Base-by-base conservation (phyloP, 1,140 invertebrate species). In the Vollenhovia emeryi region DNA sequence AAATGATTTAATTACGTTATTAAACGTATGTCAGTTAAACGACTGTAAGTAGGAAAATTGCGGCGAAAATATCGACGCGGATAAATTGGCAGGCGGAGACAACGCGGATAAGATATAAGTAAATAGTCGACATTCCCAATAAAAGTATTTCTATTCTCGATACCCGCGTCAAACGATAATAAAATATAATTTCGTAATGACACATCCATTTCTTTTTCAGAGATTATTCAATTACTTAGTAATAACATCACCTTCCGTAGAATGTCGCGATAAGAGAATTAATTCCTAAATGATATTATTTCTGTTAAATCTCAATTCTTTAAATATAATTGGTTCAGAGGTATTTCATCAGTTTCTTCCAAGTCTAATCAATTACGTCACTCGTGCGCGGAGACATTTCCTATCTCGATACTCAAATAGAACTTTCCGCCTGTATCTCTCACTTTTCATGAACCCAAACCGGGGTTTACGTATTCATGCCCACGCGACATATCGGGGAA, bases 381-480 rank as follows among this genome's bases (percentile, higher is more conserved):
- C 45, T 62, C 66, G 55, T 24, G 3, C 27, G 78, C 5, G 21
- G 13, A 43, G 68, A 73, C 64, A 64, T 83, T 71, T 80, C 48
- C 52, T 43, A 78, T 3, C 36, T 33, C 68, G 48, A 50, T 48
- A 24, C 36, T 57, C 52, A 55, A 76, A 30, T 59, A 48, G 57
- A 87, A 87, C 48, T 45, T 82, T 36, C 33, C 62, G 75, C 59
- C 62, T 45, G 57, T 68, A 30, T 86, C 50, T 76, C 55, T 88
- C 86, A 68, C 57, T 69, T 80, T 40, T 85, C 83, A 66, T 60
- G 69, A 82, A 43, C 52, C 52, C 71, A 89, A 84, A 89, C 79
- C 79, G 50, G 60, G 59, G 59, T 78, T 89, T 86, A 89, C 52
- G 85, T 89, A 89, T 89, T 89, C 88, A 89, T 89, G 85, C 74